Evolutionary conservation across 2,113 vertebrate species (phyloP).

Genomic region (Macquaria australasica): DNA sequence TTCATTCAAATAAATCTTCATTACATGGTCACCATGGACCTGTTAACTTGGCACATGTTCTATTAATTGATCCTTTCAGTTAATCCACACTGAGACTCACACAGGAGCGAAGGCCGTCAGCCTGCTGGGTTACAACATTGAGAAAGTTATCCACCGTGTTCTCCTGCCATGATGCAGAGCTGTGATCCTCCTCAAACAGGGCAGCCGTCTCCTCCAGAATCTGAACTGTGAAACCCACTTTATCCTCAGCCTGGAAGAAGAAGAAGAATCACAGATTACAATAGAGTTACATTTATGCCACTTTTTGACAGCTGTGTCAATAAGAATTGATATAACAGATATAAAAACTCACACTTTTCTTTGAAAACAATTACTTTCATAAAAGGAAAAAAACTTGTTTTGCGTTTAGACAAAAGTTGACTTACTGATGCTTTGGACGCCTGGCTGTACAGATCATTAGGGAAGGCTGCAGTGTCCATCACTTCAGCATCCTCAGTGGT

Average conservation of each 20-base stretch:
- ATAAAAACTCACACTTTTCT: not conserved
- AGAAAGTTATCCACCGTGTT: slow-evolving; percentile 62
- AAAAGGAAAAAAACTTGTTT: not conserved
- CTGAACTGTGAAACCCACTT: slow-evolving; percentile 68
- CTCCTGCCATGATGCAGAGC: slow-evolving; percentile 70
- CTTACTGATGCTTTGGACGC: slow-evolving; percentile 57
- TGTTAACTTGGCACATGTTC: too few relatives aligned
- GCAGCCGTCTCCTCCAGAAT: slow-evolving; percentile 51
- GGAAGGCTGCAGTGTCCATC: slow-evolving; percentile 44
- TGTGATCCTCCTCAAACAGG: slow-evolving; percentile 65
- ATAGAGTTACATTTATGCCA: not conserved
- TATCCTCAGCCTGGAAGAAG: slow-evolving; percentile 64
- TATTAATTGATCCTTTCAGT: too few relatives aligned
- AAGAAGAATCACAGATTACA: not conserved
- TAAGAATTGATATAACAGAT: not conserved
- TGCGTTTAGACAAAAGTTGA: not conserved
- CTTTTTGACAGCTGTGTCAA: too few relatives aligned
- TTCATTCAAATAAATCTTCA: not conserved
- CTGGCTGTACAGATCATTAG: slow-evolving; percentile 48
- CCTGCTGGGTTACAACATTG: slow-evolving; percentile 56
- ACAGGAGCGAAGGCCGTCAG: slow-evolving; percentile 64
- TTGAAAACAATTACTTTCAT: too few relatives aligned
- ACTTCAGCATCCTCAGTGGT: slow-evolving; percentile 24
- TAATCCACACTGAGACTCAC: too few relatives aligned
- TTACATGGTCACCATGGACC: not conserved